Base-by-base conservation (phyloP, 2,797 vertebrate genomes). In the Melopsittacus undulatus region DNA sequence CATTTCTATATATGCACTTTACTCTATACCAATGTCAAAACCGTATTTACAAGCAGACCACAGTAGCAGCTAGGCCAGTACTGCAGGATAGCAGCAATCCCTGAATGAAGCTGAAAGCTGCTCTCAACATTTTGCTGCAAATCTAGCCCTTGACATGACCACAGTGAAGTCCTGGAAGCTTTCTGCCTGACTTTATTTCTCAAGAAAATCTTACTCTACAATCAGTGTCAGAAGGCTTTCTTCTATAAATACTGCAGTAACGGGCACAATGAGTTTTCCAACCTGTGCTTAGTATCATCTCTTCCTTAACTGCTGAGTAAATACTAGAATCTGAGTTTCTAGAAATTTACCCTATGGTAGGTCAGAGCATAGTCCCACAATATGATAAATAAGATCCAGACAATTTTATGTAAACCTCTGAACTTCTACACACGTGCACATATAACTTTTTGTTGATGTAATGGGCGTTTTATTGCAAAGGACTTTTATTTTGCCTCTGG, bases 371-470 rank as follows among this genome's bases (percentile, higher is more conserved):
- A 36, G 64, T 36, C 17, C 13, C 40, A n/a, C 22, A 64, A 27
- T 17, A 54, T 8, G 16, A 19, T 46, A 83, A 45, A 4, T 32
- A 68, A 88, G 17, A 67, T 19, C 3, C 29, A 57, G 36, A 15
- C 40, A 83, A 68, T 42, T 48, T 36, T 26, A 3, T 46, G 32
- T 46, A 40, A 62, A 85, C 36, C 14, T 69, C 13, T 48, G 21
- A 62, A 49, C 6, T 49, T 78, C 34, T 76, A 63, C 20, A 64
- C 14, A 40, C 0, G 0, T 11, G 13, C 7, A 43, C 40, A 19
- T 3, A 22, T 6, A 40, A 66, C 46, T 63, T 34, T 88, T 7
- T 49, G 11, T 20, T 81, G 52, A 51, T 38, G 9, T 77, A 78
- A 62, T 8, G 20, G 59, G 5, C 7, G 62, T 87, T 69, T 21